Base-by-base conservation (phyloP, 2,797 vertebrate genomes). In the Enteromius treurensis region DNA sequence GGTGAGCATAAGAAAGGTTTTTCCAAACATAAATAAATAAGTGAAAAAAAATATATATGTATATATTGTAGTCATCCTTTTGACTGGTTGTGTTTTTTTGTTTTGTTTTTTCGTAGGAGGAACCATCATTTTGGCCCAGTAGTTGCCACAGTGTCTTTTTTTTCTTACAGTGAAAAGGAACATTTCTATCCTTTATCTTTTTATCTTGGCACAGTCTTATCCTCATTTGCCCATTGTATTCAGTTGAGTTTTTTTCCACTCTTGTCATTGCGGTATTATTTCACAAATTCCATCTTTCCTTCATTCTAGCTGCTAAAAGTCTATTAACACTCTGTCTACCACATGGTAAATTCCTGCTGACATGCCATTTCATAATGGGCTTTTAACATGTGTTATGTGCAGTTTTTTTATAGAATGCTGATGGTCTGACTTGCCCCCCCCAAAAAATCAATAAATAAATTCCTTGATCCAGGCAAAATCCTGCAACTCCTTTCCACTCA, bases 401-500 rank as follows among this genome's bases (percentile, higher is more conserved):
- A 42, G 40, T 26, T 45, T 47, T 47, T 62, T 65, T 19, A 32
- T 5, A 78, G 58, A 78, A 34, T 64, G 76, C 76, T 65, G 60
- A 78, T 11, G 10, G 26, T 32, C 76, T 5, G 10, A 53, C 40
- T 34, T 32, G 3, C 26, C 26, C 26, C 26, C 51, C 21, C 10
- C 40, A 55, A n/a, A 49, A 7, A n/a, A 34, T 1, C 0, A 1
- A 37, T 8, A 26, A 42, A 40, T 14, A 37, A 58, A 1, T 17
- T 23, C n/a, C 42, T 65, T 69, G 62, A 47, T 79, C 32, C 32
- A 10, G 87, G 78, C 55, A 58, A 71, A 68, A 45, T 86, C 89
- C 29, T 29, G 80, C 83, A 65, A 51, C 84, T 32, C 23, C 67
- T 87, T 81, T 84, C 14, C 81, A 84, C 71, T 86, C 77, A 69